phyloP scores from a whole-genome alignment of 2,797 vertebrate species.

The Picus viridis region DNA sequence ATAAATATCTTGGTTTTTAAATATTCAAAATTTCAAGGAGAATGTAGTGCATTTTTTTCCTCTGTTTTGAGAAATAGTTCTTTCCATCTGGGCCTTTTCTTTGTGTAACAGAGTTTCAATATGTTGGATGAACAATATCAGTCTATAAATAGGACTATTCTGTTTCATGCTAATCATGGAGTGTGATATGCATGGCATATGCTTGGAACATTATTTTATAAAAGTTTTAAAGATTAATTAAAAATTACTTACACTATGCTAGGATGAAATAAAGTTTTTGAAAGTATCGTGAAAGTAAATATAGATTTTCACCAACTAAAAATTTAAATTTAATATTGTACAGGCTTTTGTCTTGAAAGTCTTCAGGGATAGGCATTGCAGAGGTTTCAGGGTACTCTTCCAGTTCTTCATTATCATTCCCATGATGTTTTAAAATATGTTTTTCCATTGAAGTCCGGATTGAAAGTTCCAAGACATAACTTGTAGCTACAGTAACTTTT shows the following conservation, averaged over 20 bases:
- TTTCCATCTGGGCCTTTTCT: neutral
- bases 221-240: neutral
- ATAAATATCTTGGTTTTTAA: neutral
- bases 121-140: neutral
- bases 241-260: neutral
- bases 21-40: neutral
- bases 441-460: accelerated
- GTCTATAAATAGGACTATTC: neutral
- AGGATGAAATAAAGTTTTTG: neutral
- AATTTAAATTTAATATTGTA: neutral
- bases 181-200: neutral
- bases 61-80: constrained; percentile 16
- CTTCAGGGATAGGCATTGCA: neutral
- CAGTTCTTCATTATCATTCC: neutral
- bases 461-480: neutral
- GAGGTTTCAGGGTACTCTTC: neutral
- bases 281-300: neutral
- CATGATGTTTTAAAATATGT: neutral
- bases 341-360: neutral
- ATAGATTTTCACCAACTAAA: neutral
- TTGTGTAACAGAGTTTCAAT: neutral
- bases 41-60: neutral
- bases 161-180: neutral
- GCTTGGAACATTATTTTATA: neutral
- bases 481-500: neutral